Percentiles rank a stretch among this genome's conserved stretches.
phyloP scores from a whole-genome alignment of 1,140 invertebrate species.

The Drosophila ogumai region DNA sequence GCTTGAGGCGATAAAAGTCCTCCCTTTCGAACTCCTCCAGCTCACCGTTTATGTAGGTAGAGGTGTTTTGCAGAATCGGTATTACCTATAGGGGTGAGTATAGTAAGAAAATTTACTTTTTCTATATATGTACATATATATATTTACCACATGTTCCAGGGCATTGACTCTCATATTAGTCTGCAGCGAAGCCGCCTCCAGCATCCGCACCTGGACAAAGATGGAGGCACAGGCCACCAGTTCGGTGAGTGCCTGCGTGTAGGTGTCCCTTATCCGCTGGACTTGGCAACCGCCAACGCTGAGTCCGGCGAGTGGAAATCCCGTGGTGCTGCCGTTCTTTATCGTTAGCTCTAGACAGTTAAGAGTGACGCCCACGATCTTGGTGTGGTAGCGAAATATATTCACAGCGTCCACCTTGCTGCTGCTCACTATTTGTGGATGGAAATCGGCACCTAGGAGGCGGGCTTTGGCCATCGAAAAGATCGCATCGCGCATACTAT shows the following conservation, averaged over 20 bases:
- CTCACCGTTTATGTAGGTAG: slow-evolving; percentile 91
- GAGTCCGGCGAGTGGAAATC: slow-evolving; percentile 61
- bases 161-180: slow-evolving; percentile 91
- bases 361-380: slow-evolving; percentile 65
- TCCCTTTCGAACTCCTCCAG: slow-evolving; percentile 93
- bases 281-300: slow-evolving; percentile 73
- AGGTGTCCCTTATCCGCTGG: slow-evolving; percentile 46
- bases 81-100: slow-evolving; percentile 86
- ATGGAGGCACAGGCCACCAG: slow-evolving; percentile 54
- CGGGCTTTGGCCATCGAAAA: slow-evolving; percentile 77
- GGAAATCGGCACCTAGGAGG: slow-evolving; percentile 71
- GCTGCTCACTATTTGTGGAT: slow-evolving; percentile 49
- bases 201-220: slow-evolving; percentile 55
- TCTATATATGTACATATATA: too few species aligned
- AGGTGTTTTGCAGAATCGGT: slow-evolving; percentile 85
- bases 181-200: slow-evolving; percentile 48
- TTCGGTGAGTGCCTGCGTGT: slow-evolving; percentile 36
- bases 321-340: background rate
- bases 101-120: background rate
- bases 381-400: slow-evolving; percentile 34
- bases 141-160: slow-evolving; percentile 91
- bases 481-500: slow-evolving; percentile 57
- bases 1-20: slow-evolving; percentile 93
- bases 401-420: slow-evolving; percentile 10
- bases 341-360: slow-evolving; percentile 57